Evolutionary conservation across 2,888 invertebrate species (phyloP).

Genomic region (Aricia artaxerxes): DNA sequence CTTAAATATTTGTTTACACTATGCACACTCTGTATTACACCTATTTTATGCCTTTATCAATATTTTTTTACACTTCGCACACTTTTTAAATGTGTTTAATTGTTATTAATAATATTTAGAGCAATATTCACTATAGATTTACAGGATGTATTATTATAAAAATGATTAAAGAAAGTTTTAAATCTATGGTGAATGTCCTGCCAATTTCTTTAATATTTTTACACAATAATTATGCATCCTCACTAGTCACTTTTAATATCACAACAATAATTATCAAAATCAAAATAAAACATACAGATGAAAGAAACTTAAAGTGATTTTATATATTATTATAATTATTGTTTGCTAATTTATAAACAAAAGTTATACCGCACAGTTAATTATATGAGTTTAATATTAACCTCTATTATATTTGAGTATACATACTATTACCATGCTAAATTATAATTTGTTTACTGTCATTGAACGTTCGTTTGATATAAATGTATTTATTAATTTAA

Average conservation of each 20-base stretch:
- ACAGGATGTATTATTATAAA: no score
- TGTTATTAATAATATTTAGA: neutral
- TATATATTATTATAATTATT: neutral
- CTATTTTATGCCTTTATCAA: neutral
- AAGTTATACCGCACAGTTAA: neutral
- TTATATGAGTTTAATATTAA: neutral
- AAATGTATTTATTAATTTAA: no score
- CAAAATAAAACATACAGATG: neutral
- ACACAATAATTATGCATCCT: neutral
- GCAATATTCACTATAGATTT: neutral
- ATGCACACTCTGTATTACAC: neutral
- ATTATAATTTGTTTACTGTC: conserved; percentile 8
- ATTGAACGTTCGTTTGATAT: neutral
- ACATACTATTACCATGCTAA: neutral
- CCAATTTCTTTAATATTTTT: neutral
- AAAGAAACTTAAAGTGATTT: neutral
- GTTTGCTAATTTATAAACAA: neutral
- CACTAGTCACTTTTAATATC: neutral
- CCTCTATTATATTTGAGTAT: neutral
- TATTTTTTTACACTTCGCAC: neutral
- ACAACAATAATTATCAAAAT: neutral
- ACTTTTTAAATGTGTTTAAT: neutral
- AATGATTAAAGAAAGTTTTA: neutral
- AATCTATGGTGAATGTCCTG: neutral
- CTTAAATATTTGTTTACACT: neutral